Evolutionary conservation across 2,113 vertebrate genomes (phyloP), one percentile per base, ranked within the genome.

Genomic region (Solenodon paradoxus): DNA sequence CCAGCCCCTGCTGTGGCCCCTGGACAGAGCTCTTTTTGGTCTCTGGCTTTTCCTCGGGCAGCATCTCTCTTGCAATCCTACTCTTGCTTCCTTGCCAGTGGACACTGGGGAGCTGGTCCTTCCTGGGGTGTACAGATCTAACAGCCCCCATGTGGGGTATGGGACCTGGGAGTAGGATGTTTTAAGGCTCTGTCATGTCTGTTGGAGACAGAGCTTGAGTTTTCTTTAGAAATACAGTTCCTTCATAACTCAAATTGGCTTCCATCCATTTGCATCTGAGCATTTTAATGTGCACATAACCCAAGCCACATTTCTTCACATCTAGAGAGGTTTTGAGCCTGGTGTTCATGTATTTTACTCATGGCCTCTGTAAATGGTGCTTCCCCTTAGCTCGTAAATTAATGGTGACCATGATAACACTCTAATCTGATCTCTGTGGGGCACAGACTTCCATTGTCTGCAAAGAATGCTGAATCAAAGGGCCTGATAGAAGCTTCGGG

Each of bases 131-230:
- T 13, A 11, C 0, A 1, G 32, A 20, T 26, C 49, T 7, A 3
- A 49, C 0, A 0, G 28, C 0, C 3, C 13, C 2, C 0, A 8
- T n/a, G 2, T n/a, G 30, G 10, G 2, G 0, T 8, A 0, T 22
- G 45, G 51, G 7, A 15, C 9, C 15, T 24, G 17, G 11, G 10
- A 59, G 24, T 16, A 35, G 9, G 57, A 1, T 12, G 1, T 45
- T 51, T 72, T 49, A 13, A 8, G 35, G 28, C 38, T 47, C 17
- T 49, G 38, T 20, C 51, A 40, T n/a, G 45, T 61, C 59, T n/a
- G 9, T 10, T 32, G n/a, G 9, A 49, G 19, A 13, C 40, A 71
- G 72, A 22, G 28, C 22, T 66, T 66, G 28, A 40, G 28, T 5
- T 16, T 92, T 69, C 24, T 49, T 68, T 57, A 55, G 47, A 89